These are phyloP conservation scores for Drosophila miranda DNA, from an alignment of 1,140 invertebrate genomes.

Conservation along the genomic window DNA sequence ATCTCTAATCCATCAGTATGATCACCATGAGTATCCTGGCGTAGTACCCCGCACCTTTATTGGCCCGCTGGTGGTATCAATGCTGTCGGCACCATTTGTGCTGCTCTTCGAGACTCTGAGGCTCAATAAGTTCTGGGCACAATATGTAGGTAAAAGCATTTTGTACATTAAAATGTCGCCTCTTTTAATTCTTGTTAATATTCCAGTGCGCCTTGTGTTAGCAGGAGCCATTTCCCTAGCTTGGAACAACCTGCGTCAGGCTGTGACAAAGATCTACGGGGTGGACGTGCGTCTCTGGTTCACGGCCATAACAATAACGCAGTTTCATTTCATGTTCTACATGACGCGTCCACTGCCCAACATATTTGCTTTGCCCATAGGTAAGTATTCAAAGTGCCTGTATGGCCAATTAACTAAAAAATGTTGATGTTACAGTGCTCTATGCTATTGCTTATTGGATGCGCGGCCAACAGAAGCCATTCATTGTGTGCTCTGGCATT, in stretches of 20 bases:
- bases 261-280: slow-evolving; percentile 91
- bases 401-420: background rate
- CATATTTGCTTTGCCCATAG: slow-evolving; percentile 95
- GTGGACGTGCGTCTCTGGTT: slow-evolving; percentile 91
- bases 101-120: slow-evolving; percentile 87
- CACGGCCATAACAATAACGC: slow-evolving; percentile 91
- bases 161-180: background rate
- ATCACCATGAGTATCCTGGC: slow-evolving; percentile 98
- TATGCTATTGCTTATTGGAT: slow-evolving; percentile 94
- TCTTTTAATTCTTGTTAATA: background rate
- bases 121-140: slow-evolving; percentile 93
- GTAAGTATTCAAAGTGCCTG: slow-evolving; percentile 83
- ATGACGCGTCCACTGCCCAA: slow-evolving; percentile 97
- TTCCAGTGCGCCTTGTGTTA: slow-evolving; percentile 92
- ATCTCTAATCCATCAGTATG: slow-evolving; percentile 89
- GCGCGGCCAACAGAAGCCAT: slow-evolving; percentile 88
- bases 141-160: slow-evolving; percentile 92
- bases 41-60: slow-evolving; percentile 98
- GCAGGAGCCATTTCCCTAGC: slow-evolving; percentile 89
- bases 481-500: slow-evolving; percentile 92
- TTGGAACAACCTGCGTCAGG: slow-evolving; percentile 88
- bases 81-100: slow-evolving; percentile 90
- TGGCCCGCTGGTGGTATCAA: slow-evolving; percentile 93
- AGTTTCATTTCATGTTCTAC: slow-evolving; percentile 99
- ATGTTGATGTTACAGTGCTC: slow-evolving; percentile 88